Evolutionary conservation across 2,797 vertebrate genomes (phyloP).

Genomic region (Gallirallus australis): DNA sequence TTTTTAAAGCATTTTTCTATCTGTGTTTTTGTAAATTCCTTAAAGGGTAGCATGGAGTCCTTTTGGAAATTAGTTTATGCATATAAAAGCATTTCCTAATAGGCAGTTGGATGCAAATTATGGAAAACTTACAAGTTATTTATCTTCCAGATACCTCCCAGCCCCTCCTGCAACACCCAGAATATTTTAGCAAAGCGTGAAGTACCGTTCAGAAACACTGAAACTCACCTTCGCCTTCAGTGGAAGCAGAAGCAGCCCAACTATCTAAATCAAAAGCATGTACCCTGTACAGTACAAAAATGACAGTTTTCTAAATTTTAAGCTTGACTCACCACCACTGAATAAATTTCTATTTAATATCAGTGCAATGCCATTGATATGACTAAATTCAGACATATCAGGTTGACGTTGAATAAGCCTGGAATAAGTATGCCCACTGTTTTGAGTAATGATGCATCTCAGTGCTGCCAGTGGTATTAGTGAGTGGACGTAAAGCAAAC

Average conservation of each 20-base stretch:
- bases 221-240: background rate
- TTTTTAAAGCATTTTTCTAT: background rate
- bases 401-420: background rate
- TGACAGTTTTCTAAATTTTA: background rate
- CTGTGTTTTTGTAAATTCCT: background rate
- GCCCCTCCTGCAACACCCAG: background rate
- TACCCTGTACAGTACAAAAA: background rate
- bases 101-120: background rate
- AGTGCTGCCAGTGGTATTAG: accelerated
- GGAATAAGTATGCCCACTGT: background rate
- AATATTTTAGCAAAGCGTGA: background rate
- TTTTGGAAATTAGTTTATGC: background rate
- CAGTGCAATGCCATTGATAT: background rate
- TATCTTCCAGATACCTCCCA: background rate
- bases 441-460: background rate
- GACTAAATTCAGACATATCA: background rate
- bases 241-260: background rate
- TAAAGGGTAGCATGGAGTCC: background rate
- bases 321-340: background rate
- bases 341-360: background rate
- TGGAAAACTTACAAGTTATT: background rate
- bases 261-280: background rate
- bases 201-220: background rate
- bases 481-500: background rate
- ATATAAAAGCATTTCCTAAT: background rate